phyloP scores from a whole-genome alignment of 2,797 vertebrate species.

The Catamblyrhynchus diadema region DNA sequence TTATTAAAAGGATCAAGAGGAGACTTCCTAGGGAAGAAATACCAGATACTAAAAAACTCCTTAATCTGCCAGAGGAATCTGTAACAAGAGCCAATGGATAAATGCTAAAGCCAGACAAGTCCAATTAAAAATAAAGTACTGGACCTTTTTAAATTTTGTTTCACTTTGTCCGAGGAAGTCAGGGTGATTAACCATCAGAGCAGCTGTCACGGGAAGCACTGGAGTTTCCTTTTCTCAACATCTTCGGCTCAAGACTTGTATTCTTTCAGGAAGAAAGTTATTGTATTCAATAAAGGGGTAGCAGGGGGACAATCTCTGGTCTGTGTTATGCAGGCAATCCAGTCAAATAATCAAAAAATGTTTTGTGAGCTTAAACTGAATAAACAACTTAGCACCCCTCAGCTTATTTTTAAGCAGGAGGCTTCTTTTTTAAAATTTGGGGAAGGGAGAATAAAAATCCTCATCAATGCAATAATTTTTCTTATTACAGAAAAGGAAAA shows the following conservation, averaged over 20 bases:
- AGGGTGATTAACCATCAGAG: slow-evolving; percentile 24
- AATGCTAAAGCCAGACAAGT: slow-evolving; percentile 22
- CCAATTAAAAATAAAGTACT: slow-evolving; percentile 35
- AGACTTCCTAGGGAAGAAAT: not conserved
- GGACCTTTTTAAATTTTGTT: not conserved
- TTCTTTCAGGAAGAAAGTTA: not conserved
- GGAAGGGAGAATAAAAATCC: not conserved
- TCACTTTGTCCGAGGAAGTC: not conserved
- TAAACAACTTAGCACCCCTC: not conserved
- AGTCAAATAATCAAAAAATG: not conserved
- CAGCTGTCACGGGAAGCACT: not conserved
- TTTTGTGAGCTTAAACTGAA: not conserved
- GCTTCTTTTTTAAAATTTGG: not conserved
- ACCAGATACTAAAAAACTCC: not conserved
- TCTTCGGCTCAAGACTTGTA: not conserved
- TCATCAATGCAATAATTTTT: not conserved
- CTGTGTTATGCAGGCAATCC: not conserved
- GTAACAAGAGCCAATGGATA: not conserved
- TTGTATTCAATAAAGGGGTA: not conserved
- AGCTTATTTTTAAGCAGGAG: not conserved
- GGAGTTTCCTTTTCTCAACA: slow-evolving; percentile 9
- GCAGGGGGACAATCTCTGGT: not conserved
- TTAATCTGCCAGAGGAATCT: not conserved
- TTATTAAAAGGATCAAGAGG: slow-evolving; percentile 14
- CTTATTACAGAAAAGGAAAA: not conserved